Base-by-base conservation (phyloP, 2,113 vertebrate species). In the Tragelaphus scriptus region DNA sequence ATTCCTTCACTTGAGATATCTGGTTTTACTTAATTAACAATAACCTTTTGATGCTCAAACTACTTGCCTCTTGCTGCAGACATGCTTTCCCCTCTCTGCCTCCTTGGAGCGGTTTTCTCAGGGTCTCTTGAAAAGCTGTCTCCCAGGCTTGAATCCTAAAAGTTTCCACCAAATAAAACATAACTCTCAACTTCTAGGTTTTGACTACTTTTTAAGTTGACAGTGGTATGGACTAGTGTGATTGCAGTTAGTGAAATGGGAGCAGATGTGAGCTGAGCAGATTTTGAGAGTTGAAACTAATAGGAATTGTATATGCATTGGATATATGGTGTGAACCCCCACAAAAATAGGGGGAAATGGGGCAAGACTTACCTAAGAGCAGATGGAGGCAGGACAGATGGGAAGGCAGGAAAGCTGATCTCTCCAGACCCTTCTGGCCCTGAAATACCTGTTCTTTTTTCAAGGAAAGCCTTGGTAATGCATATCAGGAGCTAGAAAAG, bases 41-140 rank as follows among this genome's bases (percentile, higher is more conserved):
- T 44, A 40, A 77, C 44, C 71, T 44, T 77, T 26, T 44, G 71
- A 77, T 77, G 36, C 40, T 44, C 71, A 44, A 26, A 77, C 11
- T 77, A 44, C 36, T 44, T 44, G 71, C 36, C 71, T 6, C 12
- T 77, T 26, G 71, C 71, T 44, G 23, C 5, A 77, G 10, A 49
- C 49, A 49, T 77, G 71, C 12, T 77, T 6, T 23, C 12, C 23
- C 1, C 1, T 4, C 36, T 23, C 23, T 0, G 0, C 23, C 71
- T 44, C 71, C 40, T 77, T 25, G 1, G 23, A 44, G 23, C 1
- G 0, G 71, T 44, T 44, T 71, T 77, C 12, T 77, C 71, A 77
- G 23, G 6, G 6, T 44, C 71, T 77, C 23, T 44, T 44, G 12
- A 77, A 40, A 77, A 44, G 23, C 40, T 44, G 40, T 77, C 40